A percentile compares a stretch with the other conserved stretches of the same genome.
These are phyloP conservation scores for Leucophenga varia DNA, from an alignment of 1,140 invertebrate species.

Conservation along the genomic window DNA sequence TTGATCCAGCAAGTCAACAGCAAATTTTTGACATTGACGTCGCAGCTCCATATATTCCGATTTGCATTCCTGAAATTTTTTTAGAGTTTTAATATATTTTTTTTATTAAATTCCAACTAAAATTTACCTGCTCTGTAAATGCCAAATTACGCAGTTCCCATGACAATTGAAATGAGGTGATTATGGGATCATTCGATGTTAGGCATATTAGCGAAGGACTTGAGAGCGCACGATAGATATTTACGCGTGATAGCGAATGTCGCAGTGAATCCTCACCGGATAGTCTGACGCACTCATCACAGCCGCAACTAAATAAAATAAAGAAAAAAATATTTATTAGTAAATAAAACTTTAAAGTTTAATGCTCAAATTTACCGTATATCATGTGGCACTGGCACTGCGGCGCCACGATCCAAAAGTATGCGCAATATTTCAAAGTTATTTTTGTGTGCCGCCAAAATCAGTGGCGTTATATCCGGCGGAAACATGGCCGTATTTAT, in stretches of 20 bases:
- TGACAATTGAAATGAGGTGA: slow-evolving; percentile 80
- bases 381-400: slow-evolving; percentile 83
- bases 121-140: slow-evolving; percentile 67
- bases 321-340: not conserved
- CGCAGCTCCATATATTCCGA: slow-evolving; percentile 78
- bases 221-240: slow-evolving; percentile 88
- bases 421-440: slow-evolving; percentile 95
- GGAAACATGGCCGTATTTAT: slow-evolving; percentile 81
- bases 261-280: slow-evolving; percentile 76
- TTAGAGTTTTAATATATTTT: no score
- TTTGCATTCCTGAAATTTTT: slow-evolving; percentile 73
- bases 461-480: slow-evolving; percentile 88
- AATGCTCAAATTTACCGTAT: slow-evolving; percentile 62
- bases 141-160: slow-evolving; percentile 79
- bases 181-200: slow-evolving; percentile 80
- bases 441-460: slow-evolving; percentile 88
- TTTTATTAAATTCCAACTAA: no score
- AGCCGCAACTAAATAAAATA: slow-evolving; percentile 67
- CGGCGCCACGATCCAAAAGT: slow-evolving; percentile 82
- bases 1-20: slow-evolving; percentile 85
- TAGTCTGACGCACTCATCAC: slow-evolving; percentile 73
- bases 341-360: not conserved
- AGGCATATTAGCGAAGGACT: slow-evolving; percentile 87
- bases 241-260: slow-evolving; percentile 85
- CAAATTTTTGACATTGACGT: slow-evolving; percentile 86